These are phyloP conservation scores for Pseudois nayaur DNA, from an alignment of 2,113 vertebrate genomes.

Conservation along the genomic window DNA sequence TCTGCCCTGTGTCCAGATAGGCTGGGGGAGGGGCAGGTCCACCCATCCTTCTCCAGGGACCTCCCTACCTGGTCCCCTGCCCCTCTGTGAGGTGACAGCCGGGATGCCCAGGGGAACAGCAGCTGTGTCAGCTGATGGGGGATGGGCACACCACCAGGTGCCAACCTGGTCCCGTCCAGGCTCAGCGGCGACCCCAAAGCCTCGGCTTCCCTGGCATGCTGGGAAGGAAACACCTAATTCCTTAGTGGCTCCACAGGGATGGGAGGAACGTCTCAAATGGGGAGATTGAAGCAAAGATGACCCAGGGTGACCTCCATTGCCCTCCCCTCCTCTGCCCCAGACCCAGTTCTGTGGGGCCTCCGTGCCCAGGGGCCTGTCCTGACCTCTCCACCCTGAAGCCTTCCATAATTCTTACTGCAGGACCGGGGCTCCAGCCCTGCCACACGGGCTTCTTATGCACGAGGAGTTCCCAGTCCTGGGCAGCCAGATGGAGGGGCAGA, in stretches of 20 bases:
- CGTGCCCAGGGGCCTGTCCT: not conserved
- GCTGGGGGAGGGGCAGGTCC: not conserved
- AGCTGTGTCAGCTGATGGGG: not conserved
- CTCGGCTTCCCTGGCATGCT: not conserved
- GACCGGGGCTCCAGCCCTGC: not conserved
- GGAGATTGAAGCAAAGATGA: not conserved
- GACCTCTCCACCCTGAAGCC: not conserved
- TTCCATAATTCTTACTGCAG: not conserved
- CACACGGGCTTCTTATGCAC: not conserved
- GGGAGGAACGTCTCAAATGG: not conserved
- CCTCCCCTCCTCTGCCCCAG: no score
- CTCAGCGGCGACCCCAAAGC: not conserved
- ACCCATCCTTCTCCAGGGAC: not conserved
- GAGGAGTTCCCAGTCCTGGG: not conserved
- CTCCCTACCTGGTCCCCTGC: not conserved
- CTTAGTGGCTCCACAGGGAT: rapidly evolving
- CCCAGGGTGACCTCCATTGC: not conserved
- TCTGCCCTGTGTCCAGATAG: not conserved
- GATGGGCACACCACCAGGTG: not conserved
- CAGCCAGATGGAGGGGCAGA: not conserved
- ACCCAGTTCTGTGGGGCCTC: not conserved
- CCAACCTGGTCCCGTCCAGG: not conserved
- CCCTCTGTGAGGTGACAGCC: not conserved
- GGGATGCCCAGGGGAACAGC: not conserved
- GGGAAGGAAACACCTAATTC: not conserved